Conservation (phyloP, 2,888 invertebrate genomes). For the Tenthredo scrophulariae region DNA sequence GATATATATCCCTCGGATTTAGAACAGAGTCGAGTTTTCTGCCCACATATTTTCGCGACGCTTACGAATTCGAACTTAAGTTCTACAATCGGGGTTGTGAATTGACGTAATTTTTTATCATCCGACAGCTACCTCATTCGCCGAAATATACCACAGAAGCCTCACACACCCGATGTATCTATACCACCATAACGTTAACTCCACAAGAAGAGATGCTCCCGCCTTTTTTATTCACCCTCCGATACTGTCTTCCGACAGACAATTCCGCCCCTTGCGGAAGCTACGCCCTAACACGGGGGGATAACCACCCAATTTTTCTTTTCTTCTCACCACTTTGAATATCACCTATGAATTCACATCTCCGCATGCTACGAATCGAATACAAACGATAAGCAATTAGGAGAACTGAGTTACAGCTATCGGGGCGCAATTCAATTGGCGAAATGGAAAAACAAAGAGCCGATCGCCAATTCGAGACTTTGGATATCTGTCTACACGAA, state of each 20-base stretch:
- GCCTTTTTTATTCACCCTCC: slow-evolving; percentile 41
- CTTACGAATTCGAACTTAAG: slow-evolving; percentile 7
- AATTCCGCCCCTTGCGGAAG: slow-evolving; percentile 32
- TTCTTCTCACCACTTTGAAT: neutral
- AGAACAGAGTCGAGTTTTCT: neutral
- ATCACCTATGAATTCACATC: neutral
- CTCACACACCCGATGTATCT: neutral
- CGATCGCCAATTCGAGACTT: neutral
- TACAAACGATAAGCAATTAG: neutral
- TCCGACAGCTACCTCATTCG: slow-evolving; percentile 22
- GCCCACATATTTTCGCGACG: neutral
- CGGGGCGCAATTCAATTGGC: neutral
- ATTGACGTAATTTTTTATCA: slow-evolving; percentile 33
- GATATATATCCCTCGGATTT: neutral
- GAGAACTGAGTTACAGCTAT: neutral
- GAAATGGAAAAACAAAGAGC: neutral
- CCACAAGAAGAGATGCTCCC: slow-evolving; percentile 13
- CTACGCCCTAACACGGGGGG: neutral
- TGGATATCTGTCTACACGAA: neutral
- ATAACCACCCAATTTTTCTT: slow-evolving; percentile 5
- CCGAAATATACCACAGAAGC: neutral
- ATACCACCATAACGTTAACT: neutral
- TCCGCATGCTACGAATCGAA: neutral
- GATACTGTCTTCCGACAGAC: slow-evolving; percentile 13
- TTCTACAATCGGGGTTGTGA: slow-evolving; percentile 21